A percentile compares a stretch with the other conserved stretches of the same genome.
Conservation (phyloP, 2,797 vertebrate species). For the Melanotaenia trifasciata region DNA sequence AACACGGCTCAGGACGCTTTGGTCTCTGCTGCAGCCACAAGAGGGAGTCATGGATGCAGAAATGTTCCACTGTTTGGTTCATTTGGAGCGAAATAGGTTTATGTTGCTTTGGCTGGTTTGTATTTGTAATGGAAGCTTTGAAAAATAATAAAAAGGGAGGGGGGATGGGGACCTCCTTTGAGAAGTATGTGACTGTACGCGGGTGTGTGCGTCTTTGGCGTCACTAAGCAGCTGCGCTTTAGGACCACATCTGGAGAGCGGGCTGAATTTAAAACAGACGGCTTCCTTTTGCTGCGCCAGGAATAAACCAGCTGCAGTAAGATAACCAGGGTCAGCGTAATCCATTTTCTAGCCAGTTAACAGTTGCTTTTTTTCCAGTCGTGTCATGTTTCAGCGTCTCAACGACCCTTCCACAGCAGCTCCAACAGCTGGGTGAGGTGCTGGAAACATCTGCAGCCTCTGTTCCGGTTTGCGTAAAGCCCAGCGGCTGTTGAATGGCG, state of each 20-base stretch:
- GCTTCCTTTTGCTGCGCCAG: not conserved
- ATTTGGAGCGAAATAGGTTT: not conserved
- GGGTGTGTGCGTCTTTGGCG: conserved; percentile 39
- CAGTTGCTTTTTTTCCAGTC: not conserved
- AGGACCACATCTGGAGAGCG: conserved; percentile 64
- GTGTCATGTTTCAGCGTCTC: not conserved
- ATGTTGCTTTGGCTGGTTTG: not conserved
- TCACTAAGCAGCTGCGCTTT: conserved; percentile 40
- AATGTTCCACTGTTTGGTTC: not conserved
- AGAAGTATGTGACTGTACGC: conserved; percentile 31
- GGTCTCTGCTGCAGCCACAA: conserved; percentile 46
- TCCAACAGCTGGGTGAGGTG: conserved; percentile 57
- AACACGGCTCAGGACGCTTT: not conserved
- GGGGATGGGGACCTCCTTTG: conserved; percentile 3
- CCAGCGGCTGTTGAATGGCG: conserved; percentile 38
- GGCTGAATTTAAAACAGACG: conserved; percentile 43
- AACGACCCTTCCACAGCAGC: conserved; percentile 1
- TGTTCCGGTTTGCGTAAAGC: conserved; percentile 35
- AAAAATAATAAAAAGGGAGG: too few species aligned
- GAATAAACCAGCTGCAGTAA: not conserved
- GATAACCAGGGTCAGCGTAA: not conserved
- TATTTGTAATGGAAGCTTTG: not conserved
- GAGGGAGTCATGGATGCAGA: conserved; percentile 41
- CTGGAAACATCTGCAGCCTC: conserved; percentile 70
- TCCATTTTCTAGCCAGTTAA: not conserved